Conservation (phyloP, 2,797 vertebrate species). For the Lepidocolaptes lacrymiger region DNA sequence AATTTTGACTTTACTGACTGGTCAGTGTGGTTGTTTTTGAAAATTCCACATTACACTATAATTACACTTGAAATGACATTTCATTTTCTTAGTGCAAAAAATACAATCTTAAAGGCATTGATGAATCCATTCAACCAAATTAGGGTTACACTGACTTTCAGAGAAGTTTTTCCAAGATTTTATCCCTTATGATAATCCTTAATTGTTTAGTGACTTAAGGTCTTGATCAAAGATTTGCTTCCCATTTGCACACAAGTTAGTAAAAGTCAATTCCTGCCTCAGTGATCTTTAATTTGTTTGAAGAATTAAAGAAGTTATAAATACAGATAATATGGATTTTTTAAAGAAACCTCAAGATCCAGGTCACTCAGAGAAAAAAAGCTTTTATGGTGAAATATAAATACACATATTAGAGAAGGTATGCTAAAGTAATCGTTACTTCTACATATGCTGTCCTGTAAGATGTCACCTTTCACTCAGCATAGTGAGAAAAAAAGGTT, state of each 20-base stretch:
- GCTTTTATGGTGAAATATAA: neutral
- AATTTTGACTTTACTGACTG: neutral
- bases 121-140: neutral
- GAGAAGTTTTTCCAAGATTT: neutral
- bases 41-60: neutral
- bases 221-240: neutral
- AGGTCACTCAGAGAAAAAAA: neutral
- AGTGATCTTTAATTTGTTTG: neutral
- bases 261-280: neutral
- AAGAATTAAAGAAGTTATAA: neutral
- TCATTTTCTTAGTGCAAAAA: neutral
- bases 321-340: neutral
- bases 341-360: neutral
- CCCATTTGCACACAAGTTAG: neutral
- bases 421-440: neutral
- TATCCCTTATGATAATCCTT: neutral
- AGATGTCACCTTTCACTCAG: neutral
- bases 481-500: neutral
- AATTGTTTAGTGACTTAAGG: neutral
- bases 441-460: neutral
- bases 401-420: neutral
- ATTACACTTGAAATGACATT: neutral
- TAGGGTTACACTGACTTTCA: neutral
- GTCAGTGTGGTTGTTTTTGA: neutral
- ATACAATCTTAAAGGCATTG: neutral